Evolutionary conservation across 1,140 invertebrate genomes (phyloP).

Genomic region (Leptinotarsa defecta): DNA sequence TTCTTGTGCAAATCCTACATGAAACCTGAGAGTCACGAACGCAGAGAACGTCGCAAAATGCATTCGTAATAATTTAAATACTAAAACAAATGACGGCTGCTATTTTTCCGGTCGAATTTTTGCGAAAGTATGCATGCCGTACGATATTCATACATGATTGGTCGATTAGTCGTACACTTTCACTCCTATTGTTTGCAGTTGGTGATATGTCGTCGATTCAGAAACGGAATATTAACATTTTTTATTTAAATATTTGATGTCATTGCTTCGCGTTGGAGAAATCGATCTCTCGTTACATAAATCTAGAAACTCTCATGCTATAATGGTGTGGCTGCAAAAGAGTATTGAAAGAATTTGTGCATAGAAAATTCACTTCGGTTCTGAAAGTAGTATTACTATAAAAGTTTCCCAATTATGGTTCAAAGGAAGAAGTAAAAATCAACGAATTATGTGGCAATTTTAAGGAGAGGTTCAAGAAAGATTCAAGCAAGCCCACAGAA

Average conservation of each 20-base stretch:
- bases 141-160: slow-evolving; percentile 8
- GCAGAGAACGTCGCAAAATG: slow-evolving; percentile 12
- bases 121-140: slow-evolving; percentile 16
- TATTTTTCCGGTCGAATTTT: background rate
- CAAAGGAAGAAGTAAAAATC: no score
- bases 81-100: slow-evolving; percentile 12
- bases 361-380: no score
- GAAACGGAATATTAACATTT: slow-evolving; percentile 22
- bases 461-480: no score
- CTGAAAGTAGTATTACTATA: no score
- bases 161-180: slow-evolving; percentile 15
- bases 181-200: slow-evolving; percentile 16
- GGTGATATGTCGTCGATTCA: slow-evolving; percentile 9
- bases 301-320: slow-evolving; percentile 14
- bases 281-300: slow-evolving; percentile 22
- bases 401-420: no score
- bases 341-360: background rate
- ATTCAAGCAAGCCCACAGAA: no score
- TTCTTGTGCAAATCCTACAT: slow-evolving; percentile 17
- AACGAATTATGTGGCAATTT: no score
- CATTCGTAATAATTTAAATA: slow-evolving; percentile 13
- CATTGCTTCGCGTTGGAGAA: slow-evolving; percentile 18
- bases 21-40: slow-evolving; percentile 13
- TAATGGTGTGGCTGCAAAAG: background rate
- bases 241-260: slow-evolving; percentile 13